Conservation (phyloP, 2,888 invertebrate genomes). For the Andrena haemorrhoa region DNA sequence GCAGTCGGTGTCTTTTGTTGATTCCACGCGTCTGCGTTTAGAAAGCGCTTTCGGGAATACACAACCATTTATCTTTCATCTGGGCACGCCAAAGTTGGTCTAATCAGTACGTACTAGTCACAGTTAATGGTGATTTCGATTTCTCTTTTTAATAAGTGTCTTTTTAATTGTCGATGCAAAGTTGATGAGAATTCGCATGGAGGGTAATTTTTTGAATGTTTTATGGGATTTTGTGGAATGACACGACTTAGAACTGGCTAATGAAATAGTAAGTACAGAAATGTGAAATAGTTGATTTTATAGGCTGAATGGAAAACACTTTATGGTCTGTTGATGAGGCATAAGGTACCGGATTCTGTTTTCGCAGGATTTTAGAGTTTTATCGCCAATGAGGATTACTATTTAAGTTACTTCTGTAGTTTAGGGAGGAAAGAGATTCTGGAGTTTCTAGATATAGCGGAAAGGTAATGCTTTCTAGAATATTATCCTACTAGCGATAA, state of each 20-base stretch:
- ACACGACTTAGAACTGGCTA: not conserved
- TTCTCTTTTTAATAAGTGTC: not conserved
- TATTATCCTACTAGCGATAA: too few relatives aligned
- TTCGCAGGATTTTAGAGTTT: too few relatives aligned
- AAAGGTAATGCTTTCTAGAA: too few relatives aligned
- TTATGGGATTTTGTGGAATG: not conserved
- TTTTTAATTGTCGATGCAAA: not conserved
- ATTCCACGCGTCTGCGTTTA: not conserved
- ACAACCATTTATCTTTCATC: constrained; percentile 7
- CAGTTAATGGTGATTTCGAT: too few relatives aligned
- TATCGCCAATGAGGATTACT: too few relatives aligned
- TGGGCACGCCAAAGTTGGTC: not conserved
- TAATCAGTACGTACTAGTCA: constrained; percentile 18
- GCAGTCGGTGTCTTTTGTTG: constrained; percentile 1
- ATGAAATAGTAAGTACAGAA: not conserved
- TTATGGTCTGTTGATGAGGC: too few relatives aligned
- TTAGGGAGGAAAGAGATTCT: too few relatives aligned
- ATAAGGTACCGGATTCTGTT: too few relatives aligned
- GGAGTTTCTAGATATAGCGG: too few relatives aligned
- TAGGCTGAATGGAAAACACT: too few relatives aligned
- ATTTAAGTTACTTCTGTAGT: too few relatives aligned
- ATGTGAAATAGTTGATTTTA: not conserved
- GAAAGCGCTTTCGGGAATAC: constrained; percentile 25
- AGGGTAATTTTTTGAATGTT: not conserved
- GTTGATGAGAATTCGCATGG: too few relatives aligned